Evolutionary conservation across 2,113 vertebrate genomes (phyloP), one percentile per base, ranked within the genome.

Genomic region (Eulacestoma nigropectus): DNA sequence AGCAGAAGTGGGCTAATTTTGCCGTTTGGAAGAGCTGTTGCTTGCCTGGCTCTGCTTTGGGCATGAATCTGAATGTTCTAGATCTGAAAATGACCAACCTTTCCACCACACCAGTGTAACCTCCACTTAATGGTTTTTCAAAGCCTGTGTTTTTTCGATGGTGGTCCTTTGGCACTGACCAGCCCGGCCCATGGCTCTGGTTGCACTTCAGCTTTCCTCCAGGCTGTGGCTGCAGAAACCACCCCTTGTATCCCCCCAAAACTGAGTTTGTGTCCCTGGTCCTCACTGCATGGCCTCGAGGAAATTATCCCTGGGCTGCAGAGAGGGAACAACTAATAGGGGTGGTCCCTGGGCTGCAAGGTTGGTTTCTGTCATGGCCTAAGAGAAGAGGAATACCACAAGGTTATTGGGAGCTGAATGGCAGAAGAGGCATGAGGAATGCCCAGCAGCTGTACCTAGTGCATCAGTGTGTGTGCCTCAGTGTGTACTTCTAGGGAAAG

Each of bases 101-200:
- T 35, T 55, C 46, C 21, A 82, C 27, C 21, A 16, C 22, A 46
- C 11, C 52, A 41, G 17, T 18, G 33, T 78, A 44, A 46, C 18
- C 21, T 29, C 18, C 3, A 14, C 25, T 83, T 47, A 39, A 37
- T 42, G n/a, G 6, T 39, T 67, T 67, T 78, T 56, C 35, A 84
- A 72, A 93, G 22, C 52, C 25, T 39, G 3, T 27, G 32, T 22
- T 56, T 12, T 60, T 55, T 62, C 59, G 3, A 1, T 39, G 23
- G 23, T 0, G 0, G 42, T 47, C 41, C 9, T 55, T 79, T 56
- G 49, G 26, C 65, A 56, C 30, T 0, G 0, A 9, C 30, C 41
- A 49, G 49, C 30, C 41, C 20, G 72, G 16, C 47, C 30, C 8
- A 15, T 15, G 65, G 30, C 49, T 79, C 30, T 72, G n/a, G 30